Evolutionary conservation across 2,797 vertebrate genomes (phyloP), one percentile per base, ranked within the genome.

Genomic region (Threskiornis aethiopicus): DNA sequence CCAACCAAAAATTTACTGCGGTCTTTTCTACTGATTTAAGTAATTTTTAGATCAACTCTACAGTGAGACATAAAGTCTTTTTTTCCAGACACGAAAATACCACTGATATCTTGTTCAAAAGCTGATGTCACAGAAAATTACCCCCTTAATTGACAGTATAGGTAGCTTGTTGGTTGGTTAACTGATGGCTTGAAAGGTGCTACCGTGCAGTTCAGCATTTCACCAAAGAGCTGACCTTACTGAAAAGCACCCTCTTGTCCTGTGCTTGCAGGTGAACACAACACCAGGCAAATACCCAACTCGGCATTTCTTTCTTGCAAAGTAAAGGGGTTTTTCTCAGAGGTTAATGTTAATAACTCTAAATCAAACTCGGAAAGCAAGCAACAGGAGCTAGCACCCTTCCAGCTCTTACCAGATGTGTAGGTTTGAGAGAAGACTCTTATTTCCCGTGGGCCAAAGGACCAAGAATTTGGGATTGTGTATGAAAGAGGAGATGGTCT

Each of bases 101-200:
- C 3, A 3, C n/a, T n/a, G 25, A 11, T 19, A 2, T 0, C 15
- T 10, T 4, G 2, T 20, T 42, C 2, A 3, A 49, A 78, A 93
- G 37, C 72, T 72, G 85, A 25, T 66, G 42, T 46, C n/a, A 25
- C 69, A 54, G 69, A 76, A 76, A 62, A 83, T 26, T 1, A 25
- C 52, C 20, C 18, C 31, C 14, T 62, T 70, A 57, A 16, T 10
- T 79, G 76, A 3, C 65, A 37, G 42, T 3, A 13, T 9, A 10
- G 72, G 67, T 39, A 31, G 19, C 25, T 42, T 9, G 1, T 8
- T 72, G 13, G 7, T 5, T 13, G 10, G 33, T 79, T 6, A 1
- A 11, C 33, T 41, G 41, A 3, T 6, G 78, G 26, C 46, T 82
- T 6, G 7, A 37, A 61, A 90, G 79, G 85, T 87, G 66, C 71